Evolutionary conservation across 2,113 vertebrate species (phyloP).

Genomic region (Nymphicus hollandicus): DNA sequence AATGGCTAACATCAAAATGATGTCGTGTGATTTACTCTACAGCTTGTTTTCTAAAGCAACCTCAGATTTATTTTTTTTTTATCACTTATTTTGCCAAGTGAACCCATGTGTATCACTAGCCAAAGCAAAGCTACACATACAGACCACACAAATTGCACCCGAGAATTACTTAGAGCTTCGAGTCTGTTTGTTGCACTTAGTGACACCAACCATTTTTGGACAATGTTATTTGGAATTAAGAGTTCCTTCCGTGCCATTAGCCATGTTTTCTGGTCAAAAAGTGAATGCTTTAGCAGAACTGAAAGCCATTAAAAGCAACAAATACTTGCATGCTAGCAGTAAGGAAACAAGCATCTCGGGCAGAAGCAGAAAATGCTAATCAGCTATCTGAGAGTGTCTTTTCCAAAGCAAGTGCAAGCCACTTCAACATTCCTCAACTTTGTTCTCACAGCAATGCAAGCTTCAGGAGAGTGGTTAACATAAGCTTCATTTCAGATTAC

Average conservation of each 20-base stretch:
- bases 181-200: not conserved
- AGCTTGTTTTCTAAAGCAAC: not conserved
- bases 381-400: not conserved
- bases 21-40: not conserved
- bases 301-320: not conserved
- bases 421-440: not conserved
- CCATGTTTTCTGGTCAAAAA: not conserved
- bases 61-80: not conserved
- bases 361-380: not conserved
- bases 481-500: not conserved
- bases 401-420: not conserved
- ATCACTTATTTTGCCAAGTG: not conserved
- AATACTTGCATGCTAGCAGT: not conserved
- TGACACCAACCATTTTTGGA: not conserved
- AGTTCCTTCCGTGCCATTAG: not conserved
- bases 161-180: not conserved
- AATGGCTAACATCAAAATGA: not conserved
- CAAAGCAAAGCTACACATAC: not conserved
- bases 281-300: not conserved
- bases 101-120: not conserved
- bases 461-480: not conserved
- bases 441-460: not conserved
- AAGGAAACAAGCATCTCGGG: not conserved
- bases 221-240: not conserved
- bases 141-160: not conserved